phyloP scores from a whole-genome alignment of 2,113 vertebrate genomes.

The Triplophysa siluroides region DNA sequence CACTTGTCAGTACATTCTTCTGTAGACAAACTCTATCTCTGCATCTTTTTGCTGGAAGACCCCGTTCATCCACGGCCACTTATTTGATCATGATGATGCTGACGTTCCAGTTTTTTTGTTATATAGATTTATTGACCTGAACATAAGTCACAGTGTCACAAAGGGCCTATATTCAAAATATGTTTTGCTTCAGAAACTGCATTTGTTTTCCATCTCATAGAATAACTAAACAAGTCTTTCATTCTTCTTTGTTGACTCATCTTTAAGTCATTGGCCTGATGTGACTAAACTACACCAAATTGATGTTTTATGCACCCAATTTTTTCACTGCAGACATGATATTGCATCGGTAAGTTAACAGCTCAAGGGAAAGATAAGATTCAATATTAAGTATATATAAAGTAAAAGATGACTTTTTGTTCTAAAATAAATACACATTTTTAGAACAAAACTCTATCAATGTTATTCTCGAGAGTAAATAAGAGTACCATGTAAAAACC shows the following conservation, averaged over 20 bases:
- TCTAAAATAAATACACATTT: too few relatives aligned
- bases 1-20: slow-evolving; percentile 51
- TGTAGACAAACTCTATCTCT: slow-evolving; percentile 24
- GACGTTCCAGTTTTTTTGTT: slow-evolving; percentile 55
- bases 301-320: too few relatives aligned
- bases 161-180: slow-evolving; percentile 9
- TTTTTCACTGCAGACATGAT: too few relatives aligned
- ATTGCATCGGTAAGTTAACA: too few relatives aligned
- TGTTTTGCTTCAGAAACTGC: neutral
- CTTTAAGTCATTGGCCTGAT: neutral
- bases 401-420: too few relatives aligned
- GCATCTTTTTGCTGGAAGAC: slow-evolving; percentile 21
- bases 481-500: too few relatives aligned
- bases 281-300: neutral
- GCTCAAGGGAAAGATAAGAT: too few relatives aligned
- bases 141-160: slow-evolving; percentile 61
- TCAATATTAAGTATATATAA: too few relatives aligned
- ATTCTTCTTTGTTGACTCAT: neutral
- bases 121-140: slow-evolving; percentile 61
- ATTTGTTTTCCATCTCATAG: slow-evolving; percentile 33
- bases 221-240: slow-evolving; percentile 22
- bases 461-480: too few relatives aligned
- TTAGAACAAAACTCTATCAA: too few relatives aligned
- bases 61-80: slow-evolving; percentile 34
- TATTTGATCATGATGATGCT: slow-evolving; percentile 64